Evolutionary conservation across 2,888 invertebrate species (phyloP), one percentile per base, ranked within the genome.

Genomic region (Cloeon dipterum): DNA sequence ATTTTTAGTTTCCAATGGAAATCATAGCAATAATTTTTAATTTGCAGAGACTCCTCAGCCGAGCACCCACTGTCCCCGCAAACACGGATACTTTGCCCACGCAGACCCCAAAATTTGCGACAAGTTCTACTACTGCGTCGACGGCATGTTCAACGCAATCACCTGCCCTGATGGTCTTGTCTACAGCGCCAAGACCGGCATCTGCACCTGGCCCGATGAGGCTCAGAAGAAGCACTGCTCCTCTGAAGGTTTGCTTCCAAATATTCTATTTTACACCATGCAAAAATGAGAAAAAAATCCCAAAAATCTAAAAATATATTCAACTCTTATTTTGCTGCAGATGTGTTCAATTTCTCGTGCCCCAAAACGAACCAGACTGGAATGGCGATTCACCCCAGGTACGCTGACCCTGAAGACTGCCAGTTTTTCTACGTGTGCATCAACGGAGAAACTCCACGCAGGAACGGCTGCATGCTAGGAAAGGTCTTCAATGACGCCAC

Each of bases 371-470:
- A 73, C 49, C 75, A 75, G 45, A 63, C 66, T 0, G 65, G 68
- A 26, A 82, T 68, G 0, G 65, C 69, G 19, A 76, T 78, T 1
- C 86, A 86, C 58, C 86, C 85, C 0, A 68, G 86, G 1, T 86
- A 81, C 52, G 70, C 85, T 1, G 86, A 88, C 55, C 74, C 78
- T 11, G 78, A 79, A 14, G 85, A 88, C 53, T 88, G 88, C 47
- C 86, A 85, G 58, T 86, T 66, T 62, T 88, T 86, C 64, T 88
- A 82, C 56, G 85, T 88, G 8, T 88, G 88, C 55, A 81, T 88
- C 46, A 85, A 86, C 50, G 86, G 86, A 0, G 71, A 77, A 45
- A 69, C 72, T 1, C 85, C 88, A 0, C 64, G 88, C 16, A 66
- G 85, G 40, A 83, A 76, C 45, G 86, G 86, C 14, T 89, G 88